Evolutionary conservation across 1,140 invertebrate genomes (phyloP).

Genomic region (Drepana arcuata): DNA sequence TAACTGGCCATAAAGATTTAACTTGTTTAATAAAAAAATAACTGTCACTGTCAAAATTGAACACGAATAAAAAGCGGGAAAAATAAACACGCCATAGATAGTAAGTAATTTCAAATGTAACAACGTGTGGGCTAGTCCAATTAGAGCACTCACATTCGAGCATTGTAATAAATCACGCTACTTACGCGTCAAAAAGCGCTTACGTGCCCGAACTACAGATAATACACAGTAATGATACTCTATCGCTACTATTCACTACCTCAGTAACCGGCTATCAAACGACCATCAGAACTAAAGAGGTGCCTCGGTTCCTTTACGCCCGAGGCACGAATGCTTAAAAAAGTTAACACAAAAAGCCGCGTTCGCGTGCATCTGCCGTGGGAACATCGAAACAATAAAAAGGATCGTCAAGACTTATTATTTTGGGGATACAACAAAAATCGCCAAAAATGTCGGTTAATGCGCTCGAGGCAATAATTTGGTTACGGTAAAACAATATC

Average conservation of each 20-base stretch:
- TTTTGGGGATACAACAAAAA: constrained; percentile 28
- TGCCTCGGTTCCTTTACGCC: constrained; percentile 37
- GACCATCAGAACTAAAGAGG: constrained; percentile 44
- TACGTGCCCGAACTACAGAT: constrained; percentile 39
- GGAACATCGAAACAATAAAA: constrained; percentile 48
- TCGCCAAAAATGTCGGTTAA: constrained; percentile 32
- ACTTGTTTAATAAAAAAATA: constrained; percentile 6
- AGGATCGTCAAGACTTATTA: constrained; percentile 23
- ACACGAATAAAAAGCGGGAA: constrained; percentile 12
- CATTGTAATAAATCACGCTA: constrained; percentile 43
- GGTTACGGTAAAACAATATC: neutral
- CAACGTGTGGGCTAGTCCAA: constrained; percentile 23
- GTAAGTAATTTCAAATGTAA: constrained; percentile 8
- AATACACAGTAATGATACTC: constrained; percentile 51
- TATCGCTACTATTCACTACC: constrained; percentile 18
- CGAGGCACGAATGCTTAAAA: constrained; percentile 48
- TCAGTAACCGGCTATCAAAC: constrained; percentile 40
- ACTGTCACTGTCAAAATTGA: constrained; percentile 3
- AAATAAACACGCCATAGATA: constrained; percentile 6
- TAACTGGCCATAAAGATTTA: neutral
- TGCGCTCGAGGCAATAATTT: constrained; percentile 8
- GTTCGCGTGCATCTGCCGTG: constrained; percentile 46
- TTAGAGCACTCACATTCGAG: constrained; percentile 26
- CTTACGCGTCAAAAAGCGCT: constrained; percentile 48
- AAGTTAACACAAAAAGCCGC: constrained; percentile 24